Base-by-base conservation (phyloP, 64 coral and sea anemone genomes). In the Acropora yongei region DNA sequence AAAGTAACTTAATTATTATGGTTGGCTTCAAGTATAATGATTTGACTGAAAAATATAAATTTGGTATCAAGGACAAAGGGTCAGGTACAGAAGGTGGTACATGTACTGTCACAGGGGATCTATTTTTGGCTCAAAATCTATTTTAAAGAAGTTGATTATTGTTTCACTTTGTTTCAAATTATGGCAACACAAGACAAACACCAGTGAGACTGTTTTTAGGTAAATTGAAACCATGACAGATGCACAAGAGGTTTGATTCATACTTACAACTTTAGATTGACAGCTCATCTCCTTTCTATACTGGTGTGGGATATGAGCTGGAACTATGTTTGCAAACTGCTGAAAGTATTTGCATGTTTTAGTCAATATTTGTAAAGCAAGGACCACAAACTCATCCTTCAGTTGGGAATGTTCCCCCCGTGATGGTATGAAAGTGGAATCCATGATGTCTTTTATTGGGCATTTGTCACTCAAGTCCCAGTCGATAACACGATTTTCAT, bases 241-340 rank as follows among this genome's bases (percentile, higher is more conserved):
- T 74, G 71, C n/a, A 74, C 71, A 74, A 74, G 71, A 42, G 71
- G 71, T 42, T 74, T 74, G 71, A 74, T 74, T 74, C n/a, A 42
- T 74, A 82, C 50, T 82, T 63, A 82, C 79, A 53, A 82, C 79
- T 82, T 82, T 10, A 82, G 79, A 82, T 82, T 82, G 79, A 39
- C 60, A 49, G n/a, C 60, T 82, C 79, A 82, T 82, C 18, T 53
- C 49, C 60, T 63, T 63, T 63, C 60, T 63, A 17, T 82, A 39
- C 11, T 47, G 49, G 49, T 63, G 79, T 13, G 49, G 79, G 45
- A 82, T 82, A 63, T 82, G 79, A 49, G 19, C 49, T 53, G 49
- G 79, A 18, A 72, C 61, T 49, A 72, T 19, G 41, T 43, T 45
- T 41, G 20, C 57, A 57, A 63, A 63, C 60, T 63, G 42, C 65